phyloP scores from a whole-genome alignment of 2,888 invertebrate species.

The Amitus sp. region DNA sequence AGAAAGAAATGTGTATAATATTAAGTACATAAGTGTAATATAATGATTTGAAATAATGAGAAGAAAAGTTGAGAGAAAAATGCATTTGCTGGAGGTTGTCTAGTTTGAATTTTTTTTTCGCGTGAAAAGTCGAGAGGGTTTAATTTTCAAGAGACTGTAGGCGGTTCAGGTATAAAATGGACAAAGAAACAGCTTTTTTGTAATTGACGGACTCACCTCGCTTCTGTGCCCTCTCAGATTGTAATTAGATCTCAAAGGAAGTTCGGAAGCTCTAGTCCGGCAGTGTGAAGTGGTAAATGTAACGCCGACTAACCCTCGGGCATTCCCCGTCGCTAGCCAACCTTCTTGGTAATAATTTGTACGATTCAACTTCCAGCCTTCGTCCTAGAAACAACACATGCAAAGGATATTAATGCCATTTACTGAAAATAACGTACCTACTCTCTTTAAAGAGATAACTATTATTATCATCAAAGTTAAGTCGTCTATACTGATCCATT shows the following conservation, averaged over 20 bases:
- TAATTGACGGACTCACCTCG: slow-evolving; percentile 73
- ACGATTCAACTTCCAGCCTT: slow-evolving; percentile 95
- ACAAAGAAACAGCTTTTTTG: slow-evolving; percentile 19
- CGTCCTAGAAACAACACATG: slow-evolving; percentile 77
- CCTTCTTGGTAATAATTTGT: slow-evolving; percentile 97
- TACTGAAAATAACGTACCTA: not conserved
- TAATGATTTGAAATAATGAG: too few species aligned
- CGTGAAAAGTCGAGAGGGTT: too few species aligned
- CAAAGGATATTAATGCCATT: not conserved
- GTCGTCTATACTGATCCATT: too few species aligned
- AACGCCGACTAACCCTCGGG: slow-evolving; percentile 93
- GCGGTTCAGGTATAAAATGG: too few species aligned
- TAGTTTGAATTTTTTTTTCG: too few species aligned
- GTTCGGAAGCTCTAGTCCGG: slow-evolving; percentile 81
- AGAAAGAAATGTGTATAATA: too few species aligned
- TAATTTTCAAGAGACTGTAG: too few species aligned
- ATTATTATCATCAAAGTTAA: too few species aligned
- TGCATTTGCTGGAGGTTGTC: too few species aligned
- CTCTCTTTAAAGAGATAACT: too few species aligned
- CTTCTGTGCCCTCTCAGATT: slow-evolving; percentile 96
- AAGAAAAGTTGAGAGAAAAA: too few species aligned
- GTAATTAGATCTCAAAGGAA: slow-evolving; percentile 93
- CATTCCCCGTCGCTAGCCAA: slow-evolving; percentile 96
- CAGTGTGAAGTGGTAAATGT: slow-evolving; percentile 96
- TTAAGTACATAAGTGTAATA: too few species aligned